A percentile compares a stretch with the other conserved stretches of the same genome.
Conservation (phyloP, 2,888 invertebrate species). For the Tyria jacobaeae region DNA sequence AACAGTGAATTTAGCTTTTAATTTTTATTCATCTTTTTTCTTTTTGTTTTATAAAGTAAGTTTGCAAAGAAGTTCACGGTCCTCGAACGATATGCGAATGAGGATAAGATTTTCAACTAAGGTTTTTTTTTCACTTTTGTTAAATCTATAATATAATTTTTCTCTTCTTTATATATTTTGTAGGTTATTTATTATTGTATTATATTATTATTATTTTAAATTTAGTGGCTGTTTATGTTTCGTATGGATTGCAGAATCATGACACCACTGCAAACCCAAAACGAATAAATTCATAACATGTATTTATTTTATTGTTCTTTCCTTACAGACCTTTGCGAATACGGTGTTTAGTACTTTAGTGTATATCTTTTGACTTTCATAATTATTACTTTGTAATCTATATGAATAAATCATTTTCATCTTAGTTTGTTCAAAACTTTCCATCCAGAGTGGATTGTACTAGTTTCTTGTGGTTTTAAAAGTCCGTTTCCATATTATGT, state of each 20-base stretch:
- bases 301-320: background rate
- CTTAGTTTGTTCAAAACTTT: too few species aligned
- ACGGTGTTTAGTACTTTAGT: background rate
- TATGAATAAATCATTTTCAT: background rate
- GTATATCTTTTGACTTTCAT: background rate
- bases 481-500: conserved; percentile 58
- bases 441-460: too few species aligned
- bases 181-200: too few species aligned
- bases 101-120: background rate
- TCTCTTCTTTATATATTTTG: too few species aligned
- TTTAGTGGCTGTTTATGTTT: too few species aligned
- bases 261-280: background rate
- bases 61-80: background rate
- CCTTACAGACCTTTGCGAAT: background rate
- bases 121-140: background rate
- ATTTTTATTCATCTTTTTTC: background rate
- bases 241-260: too few species aligned
- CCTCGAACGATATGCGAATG: background rate
- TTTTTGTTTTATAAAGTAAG: background rate
- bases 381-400: background rate
- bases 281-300: background rate
- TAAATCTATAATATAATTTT: background rate
- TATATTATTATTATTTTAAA: too few species aligned
- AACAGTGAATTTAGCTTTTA: background rate
- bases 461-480: conserved; percentile 12